Evolutionary conservation across 2,888 invertebrate species (phyloP), one percentile per base, ranked within the genome.

Genomic region (Galeruca laticollis): DNA sequence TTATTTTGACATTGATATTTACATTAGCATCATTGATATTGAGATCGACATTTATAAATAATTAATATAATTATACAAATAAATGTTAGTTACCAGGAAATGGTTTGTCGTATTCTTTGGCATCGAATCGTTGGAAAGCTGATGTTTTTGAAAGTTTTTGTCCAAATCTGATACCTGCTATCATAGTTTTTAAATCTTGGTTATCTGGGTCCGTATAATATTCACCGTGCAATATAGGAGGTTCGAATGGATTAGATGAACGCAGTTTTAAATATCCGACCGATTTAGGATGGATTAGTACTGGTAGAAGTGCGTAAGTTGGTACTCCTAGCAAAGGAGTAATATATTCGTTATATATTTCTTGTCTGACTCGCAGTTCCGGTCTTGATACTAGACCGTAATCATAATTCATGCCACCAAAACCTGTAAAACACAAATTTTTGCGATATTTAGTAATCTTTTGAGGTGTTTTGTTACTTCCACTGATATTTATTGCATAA

Each of bases 181-280:
- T 84, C 69, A 91, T 80, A 0, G 87, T 86, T 63, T 74, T 71
- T 15, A 80, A 33, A 54, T 87, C 86, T 6, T 86, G 76, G 69
- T 89, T 89, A 26, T 84, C 80, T 1, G 83, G 78, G 18, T 86
- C 86, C 5, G 84, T 74, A 56, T 90, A 86, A 75, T 89, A 91
- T 75, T 90, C 90, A 1, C 90, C 89, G 76, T 89, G 86, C 51
- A 92, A 87, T 20, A 87, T 81, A 0, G 92, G 92, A 79, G 87
- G 86, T 15, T 89, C 87, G 47, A 86, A 84, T 0, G 91, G 91
- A 80, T 91, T 85, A 10, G 78, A 82, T 1, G 87, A 86, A 64
- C 83, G 82, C 11, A 91, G 82, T 71, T 85, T 86, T 2, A 91
- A 68, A 54, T 79, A 81, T 9, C 90, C 90, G 40, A 80, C 80